phyloP scores from a whole-genome alignment of 2,888 invertebrate genomes.

The Schrankia costaestrigalis region DNA sequence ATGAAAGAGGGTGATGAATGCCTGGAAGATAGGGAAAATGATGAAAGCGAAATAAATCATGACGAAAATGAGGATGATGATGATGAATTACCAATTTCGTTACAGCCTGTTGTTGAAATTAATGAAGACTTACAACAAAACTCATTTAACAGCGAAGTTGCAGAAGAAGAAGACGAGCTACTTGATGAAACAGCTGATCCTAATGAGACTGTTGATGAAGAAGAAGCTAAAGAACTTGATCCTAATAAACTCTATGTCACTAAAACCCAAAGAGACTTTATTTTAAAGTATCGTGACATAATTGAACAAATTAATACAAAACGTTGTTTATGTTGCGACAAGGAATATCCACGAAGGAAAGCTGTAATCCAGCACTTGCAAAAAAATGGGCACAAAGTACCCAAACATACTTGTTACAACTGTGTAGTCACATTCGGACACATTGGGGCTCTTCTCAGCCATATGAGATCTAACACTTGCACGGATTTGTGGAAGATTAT shows the following conservation, averaged over 20 bases:
- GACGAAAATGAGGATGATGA: slow-evolving; percentile 58
- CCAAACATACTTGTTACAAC: slow-evolving; percentile 82
- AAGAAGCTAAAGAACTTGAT: slow-evolving; percentile 52
- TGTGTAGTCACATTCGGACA: slow-evolving; percentile 81
- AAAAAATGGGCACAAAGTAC: slow-evolving; percentile 79
- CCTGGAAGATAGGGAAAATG: slow-evolving; percentile 41
- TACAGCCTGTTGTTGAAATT: slow-evolving; percentile 68
- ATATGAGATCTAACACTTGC: slow-evolving; percentile 74
- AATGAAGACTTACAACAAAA: slow-evolving; percentile 70
- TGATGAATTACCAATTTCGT: slow-evolving; percentile 55
- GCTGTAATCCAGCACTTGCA: slow-evolving; percentile 77
- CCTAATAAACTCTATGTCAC: slow-evolving; percentile 67
- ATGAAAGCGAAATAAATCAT: slow-evolving; percentile 47
- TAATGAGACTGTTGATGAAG: slow-evolving; percentile 53
- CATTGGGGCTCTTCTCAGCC: slow-evolving; percentile 74
- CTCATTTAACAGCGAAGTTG: slow-evolving; percentile 57
- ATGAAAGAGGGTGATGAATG: slow-evolving; percentile 35
- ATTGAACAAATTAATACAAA: slow-evolving; percentile 76
- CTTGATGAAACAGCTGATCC: slow-evolving; percentile 43
- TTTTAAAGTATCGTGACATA: slow-evolving; percentile 65
- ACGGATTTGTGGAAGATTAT: slow-evolving; percentile 77
- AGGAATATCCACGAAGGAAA: slow-evolving; percentile 72
- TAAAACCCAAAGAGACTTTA: slow-evolving; percentile 70
- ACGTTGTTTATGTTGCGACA: slow-evolving; percentile 70
- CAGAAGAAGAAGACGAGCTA: slow-evolving; percentile 57